Evolutionary conservation across 2,797 vertebrate species (phyloP), one percentile per base, ranked within the genome.

Genomic region (Phylloscopus collybita): DNA sequence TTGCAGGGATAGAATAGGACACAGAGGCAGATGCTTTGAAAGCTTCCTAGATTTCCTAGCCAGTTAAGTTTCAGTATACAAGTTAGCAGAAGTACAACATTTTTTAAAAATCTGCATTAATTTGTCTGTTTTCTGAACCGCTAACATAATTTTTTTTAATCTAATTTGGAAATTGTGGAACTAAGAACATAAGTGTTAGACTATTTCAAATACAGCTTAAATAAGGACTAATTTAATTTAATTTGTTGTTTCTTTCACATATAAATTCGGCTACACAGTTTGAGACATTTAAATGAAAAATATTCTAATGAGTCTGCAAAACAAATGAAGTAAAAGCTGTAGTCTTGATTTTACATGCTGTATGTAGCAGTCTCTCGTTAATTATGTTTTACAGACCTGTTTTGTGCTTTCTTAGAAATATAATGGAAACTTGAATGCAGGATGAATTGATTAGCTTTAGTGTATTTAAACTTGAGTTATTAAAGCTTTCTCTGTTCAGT

Each of bases 391-490:
- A 94, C 86, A 93, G 93, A 87, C 92, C 94, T 95, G 92, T 94
- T 95, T 93, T 96, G 82, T 96, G 80, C 92, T 97, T 95, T 93
- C 88, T 97, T 92, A 86, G 66, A 89, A 86, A 71, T 90, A 88
- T 92, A 96, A 95, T 95, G 96, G 95, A 97, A 97, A 96, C 90
- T 75, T 89, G 95, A 97, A 96, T 78, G 88, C 79, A 94, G 94
- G 93, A 97, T 96, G 92, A 97, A 96, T 96, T 96, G 96, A 97
- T 98, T 96, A 94, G 89, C 91, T 83, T 94, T 96, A 89, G 93
- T 84, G 70, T 95, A 79, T 97, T 97, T 96, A 95, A 97, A 95
- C 66, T 94, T 93, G 83, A 95, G 76, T 97, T 97, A 95, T 91
- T 95, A 88, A 93, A 95, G 75, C 59, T 45, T 91, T 75, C 69